Evolutionary conservation across 2,113 vertebrate species (phyloP), one percentile per base, ranked within the genome.

Genomic region (Osmerus eperlanus): DNA sequence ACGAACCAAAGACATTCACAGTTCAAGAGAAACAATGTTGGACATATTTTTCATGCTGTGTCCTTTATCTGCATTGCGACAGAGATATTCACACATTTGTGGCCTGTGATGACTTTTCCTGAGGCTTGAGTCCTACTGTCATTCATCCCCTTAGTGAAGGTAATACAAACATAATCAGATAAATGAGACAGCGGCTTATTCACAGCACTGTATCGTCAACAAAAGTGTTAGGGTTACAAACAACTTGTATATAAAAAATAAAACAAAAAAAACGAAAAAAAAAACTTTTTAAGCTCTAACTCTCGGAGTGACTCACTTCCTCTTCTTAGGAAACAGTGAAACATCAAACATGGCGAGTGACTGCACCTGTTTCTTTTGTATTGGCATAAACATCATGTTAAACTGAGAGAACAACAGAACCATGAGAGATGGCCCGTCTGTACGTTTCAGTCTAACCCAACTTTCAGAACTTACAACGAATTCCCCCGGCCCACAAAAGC

Each of bases 91-190:
- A 84, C 62, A 75, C 32, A 36, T 36, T 36, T 5, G 32, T 73
- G 18, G 58, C 65, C 41, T 65, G 60, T 65, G 80, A 77, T 79
- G 71, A 65, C 67, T 77, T 84, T 80, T 65, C 77, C 73, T 72
- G 58, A 55, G 64, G 77, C 70, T 67, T 67, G 51, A 76, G 77
- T 80, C 68, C 60, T 16, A 56, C 67, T 77, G 81, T 73, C 74
- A 76, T 84, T 78, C 66, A 78, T 81, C 75, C 79, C 56, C 68
- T 78, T 79, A 85, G 78, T 81, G 74, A 73, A 87, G 59, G 71
- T 58, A 82, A 81, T 72, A 71, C 72, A 23, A 23, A 62, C 54
- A 61, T 41, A 73, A 68, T 56, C 65, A 68, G 60, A 65, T 69
- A 54, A 63, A 81, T 15, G 21, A 11, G 53, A 59, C 53, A 58